Conservation (phyloP, 2,888 invertebrate genomes). For the Hanleya hanleyi region DNA sequence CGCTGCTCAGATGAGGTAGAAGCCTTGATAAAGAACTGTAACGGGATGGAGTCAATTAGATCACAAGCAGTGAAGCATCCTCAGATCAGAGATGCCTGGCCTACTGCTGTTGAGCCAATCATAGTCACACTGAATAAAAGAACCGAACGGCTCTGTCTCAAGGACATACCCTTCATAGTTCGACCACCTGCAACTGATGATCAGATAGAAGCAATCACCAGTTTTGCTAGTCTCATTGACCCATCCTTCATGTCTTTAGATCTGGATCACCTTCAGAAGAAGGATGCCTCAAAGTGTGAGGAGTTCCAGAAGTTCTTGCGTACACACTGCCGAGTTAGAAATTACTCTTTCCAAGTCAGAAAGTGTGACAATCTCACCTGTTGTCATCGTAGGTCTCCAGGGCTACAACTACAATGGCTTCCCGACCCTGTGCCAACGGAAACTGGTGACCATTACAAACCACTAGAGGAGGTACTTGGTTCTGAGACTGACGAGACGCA, state of each 20-base stretch:
- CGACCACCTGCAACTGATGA: neutral
- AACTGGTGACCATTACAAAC: slow-evolving; percentile 27
- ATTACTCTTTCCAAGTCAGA: slow-evolving; percentile 33
- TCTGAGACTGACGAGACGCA: slow-evolving; percentile 21
- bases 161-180: neutral
- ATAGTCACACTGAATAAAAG: slow-evolving; percentile 20
- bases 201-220: neutral
- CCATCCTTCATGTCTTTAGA: neutral
- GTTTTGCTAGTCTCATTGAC: neutral
- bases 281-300: neutral
- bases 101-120: slow-evolving; percentile 14
- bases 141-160: slow-evolving; percentile 15
- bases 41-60: slow-evolving; percentile 32
- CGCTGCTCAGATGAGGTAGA: slow-evolving; percentile 23
- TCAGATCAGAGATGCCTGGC: slow-evolving; percentile 24
- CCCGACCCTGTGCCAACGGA: slow-evolving; percentile 30
- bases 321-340: slow-evolving; percentile 23
- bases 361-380: slow-evolving; percentile 26
- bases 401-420: slow-evolving; percentile 20
- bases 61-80: slow-evolving; percentile 25
- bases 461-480: slow-evolving; percentile 18
- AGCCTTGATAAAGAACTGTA: slow-evolving; percentile 22
- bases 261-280: neutral
- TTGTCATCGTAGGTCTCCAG: slow-evolving; percentile 19
- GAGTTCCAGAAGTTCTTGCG: slow-evolving; percentile 23